A percentile compares a stretch with the other conserved stretches of the same genome.
Evolutionary conservation across 1,140 invertebrate species (phyloP).

Genomic region (Saccostrea glomerata): DNA sequence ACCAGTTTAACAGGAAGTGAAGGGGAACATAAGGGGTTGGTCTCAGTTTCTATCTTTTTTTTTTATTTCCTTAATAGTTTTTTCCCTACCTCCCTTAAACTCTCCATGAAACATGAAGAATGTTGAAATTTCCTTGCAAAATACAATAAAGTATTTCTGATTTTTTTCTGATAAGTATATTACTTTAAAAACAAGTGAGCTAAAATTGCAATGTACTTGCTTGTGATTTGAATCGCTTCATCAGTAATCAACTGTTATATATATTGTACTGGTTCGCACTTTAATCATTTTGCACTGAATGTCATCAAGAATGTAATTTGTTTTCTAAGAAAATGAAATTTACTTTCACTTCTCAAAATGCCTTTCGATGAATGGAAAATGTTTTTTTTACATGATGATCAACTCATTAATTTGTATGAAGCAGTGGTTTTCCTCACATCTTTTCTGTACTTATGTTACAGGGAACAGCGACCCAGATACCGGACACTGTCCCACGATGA

Average conservation of each 20-base stretch:
- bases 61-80: neutral
- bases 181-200: neutral
- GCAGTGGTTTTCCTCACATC: too few relatives aligned
- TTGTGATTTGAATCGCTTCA: neutral
- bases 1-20: slow-evolving; percentile 38
- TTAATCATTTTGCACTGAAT: neutral
- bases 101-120: neutral
- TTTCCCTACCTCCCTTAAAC: neutral
- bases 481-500: slow-evolving; percentile 34
- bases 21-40: slow-evolving; percentile 18
- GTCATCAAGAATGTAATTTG: neutral
- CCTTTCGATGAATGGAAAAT: too few relatives aligned
- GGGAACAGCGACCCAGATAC: slow-evolving; percentile 13
- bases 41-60: neutral
- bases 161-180: too few relatives aligned
- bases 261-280: slow-evolving; percentile 2
- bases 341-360: too few relatives aligned
- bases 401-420: too few relatives aligned
- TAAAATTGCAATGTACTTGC: neutral
- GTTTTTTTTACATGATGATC: too few relatives aligned
- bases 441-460: neutral
- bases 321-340: too few relatives aligned
- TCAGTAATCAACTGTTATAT: neutral
- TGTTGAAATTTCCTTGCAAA: too few relatives aligned
- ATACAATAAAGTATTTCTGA: too few relatives aligned